phyloP scores from a whole-genome alignment of 2,888 invertebrate genomes.

The Scaptomyza caliginosa region DNA sequence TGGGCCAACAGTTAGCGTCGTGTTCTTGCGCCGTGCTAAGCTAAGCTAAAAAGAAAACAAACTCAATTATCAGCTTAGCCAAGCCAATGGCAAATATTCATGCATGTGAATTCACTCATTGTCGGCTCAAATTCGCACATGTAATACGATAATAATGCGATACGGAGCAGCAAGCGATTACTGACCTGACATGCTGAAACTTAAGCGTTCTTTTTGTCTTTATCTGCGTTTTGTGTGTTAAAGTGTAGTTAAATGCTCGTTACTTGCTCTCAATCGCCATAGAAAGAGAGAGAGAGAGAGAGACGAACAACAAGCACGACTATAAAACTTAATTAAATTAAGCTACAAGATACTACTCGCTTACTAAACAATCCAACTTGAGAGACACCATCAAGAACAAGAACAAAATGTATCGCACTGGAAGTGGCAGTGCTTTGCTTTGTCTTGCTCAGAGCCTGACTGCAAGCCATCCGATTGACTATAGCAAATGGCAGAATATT shows the following conservation, averaged over 20 bases:
- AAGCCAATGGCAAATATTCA: background rate
- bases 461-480: constrained; percentile 14
- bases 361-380: no score
- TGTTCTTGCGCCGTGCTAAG: constrained; percentile 35
- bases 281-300: no score
- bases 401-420: constrained; percentile 39
- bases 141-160: constrained; percentile 21
- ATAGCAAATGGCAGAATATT: constrained; percentile 7
- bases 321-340: constrained; percentile 48
- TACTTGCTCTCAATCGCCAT: no score
- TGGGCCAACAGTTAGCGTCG: constrained; percentile 28
- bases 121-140: constrained; percentile 22
- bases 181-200: constrained; percentile 20
- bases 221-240: background rate
- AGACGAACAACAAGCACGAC: background rate
- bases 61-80: constrained; percentile 13
- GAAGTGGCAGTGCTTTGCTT: constrained; percentile 31
- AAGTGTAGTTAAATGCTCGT: constrained; percentile 20
- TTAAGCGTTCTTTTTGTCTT: no score
- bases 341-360: no score
- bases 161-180: constrained; percentile 6
- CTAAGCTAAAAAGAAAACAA: no score
- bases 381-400: background rate
- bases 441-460: constrained; percentile 35
- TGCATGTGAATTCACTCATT: background rate